Evolutionary conservation across 2,888 invertebrate genomes (phyloP).

Genomic region (Ferrisia virgata): DNA sequence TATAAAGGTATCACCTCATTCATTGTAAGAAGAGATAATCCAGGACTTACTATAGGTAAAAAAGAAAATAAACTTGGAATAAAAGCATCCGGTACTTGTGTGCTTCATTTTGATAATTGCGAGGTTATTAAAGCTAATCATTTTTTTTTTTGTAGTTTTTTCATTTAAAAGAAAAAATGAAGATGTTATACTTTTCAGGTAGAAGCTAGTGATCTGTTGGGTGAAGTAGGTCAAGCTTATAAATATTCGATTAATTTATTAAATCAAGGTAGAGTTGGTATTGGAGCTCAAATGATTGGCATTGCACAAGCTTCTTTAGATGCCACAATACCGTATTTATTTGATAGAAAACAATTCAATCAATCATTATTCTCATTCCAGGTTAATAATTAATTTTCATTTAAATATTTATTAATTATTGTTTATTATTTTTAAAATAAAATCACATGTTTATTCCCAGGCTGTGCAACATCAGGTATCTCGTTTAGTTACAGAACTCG

Average conservation of each 20-base stretch:
- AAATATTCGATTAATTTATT: slow-evolving; percentile 93
- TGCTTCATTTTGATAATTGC: slow-evolving; percentile 91
- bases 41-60: slow-evolving; percentile 82
- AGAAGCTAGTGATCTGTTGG: slow-evolving; percentile 76
- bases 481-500: slow-evolving; percentile 80
- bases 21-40: slow-evolving; percentile 82
- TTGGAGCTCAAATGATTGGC: slow-evolving; percentile 91
- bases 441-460: slow-evolving; percentile 56
- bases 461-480: slow-evolving; percentile 95
- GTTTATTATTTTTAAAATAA: neutral
- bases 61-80: slow-evolving; percentile 93
- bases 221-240: slow-evolving; percentile 88
- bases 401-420: neutral
- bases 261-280: slow-evolving; percentile 89
- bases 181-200: slow-evolving; percentile 56
- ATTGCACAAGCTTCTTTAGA: slow-evolving; percentile 93
- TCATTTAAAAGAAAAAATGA: too few species aligned
- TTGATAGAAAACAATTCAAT: slow-evolving; percentile 93
- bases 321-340: slow-evolving; percentile 89
- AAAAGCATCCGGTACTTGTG: slow-evolving; percentile 89
- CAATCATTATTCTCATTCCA: slow-evolving; percentile 86
- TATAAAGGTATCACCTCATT: slow-evolving; percentile 96
- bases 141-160: neutral
- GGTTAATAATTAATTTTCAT: slow-evolving; percentile 56
- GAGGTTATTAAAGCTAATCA: slow-evolving; percentile 57